Percentiles rank a stretch among this genome's conserved stretches.
Conservation (phyloP, 2,797 vertebrate species). For the Oophaga sylvatica region DNA sequence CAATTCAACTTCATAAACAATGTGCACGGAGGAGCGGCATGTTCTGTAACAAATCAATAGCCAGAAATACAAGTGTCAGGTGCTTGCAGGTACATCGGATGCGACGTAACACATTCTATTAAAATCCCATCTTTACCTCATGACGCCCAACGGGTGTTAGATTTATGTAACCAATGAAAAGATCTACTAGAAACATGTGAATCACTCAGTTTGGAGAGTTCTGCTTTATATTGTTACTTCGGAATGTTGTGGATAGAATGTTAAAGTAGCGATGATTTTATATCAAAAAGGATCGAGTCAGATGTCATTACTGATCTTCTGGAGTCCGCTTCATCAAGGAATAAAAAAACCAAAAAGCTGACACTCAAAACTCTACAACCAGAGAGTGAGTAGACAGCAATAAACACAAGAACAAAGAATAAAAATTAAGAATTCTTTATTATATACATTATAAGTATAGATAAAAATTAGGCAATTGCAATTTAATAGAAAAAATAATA, state of each 20-base stretch:
- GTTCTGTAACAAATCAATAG: constrained; percentile 28
- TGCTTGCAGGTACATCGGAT: constrained; percentile 34
- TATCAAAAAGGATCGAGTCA: not conserved
- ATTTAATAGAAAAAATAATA: too few species aligned
- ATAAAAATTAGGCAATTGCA: too few species aligned
- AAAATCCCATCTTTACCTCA: constrained; percentile 5
- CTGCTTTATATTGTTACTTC: not conserved
- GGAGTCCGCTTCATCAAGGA: not conserved
- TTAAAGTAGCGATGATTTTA: not conserved
- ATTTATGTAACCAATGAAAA: constrained; percentile 24
- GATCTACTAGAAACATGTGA: not conserved
- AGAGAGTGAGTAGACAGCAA: too few species aligned
- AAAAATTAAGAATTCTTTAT: too few species aligned
- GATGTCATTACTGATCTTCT: not conserved
- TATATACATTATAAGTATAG: too few species aligned
- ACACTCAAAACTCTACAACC: too few species aligned
- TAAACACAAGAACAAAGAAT: too few species aligned
- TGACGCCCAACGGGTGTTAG: constrained; percentile 1
- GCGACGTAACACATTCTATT: constrained; percentile 26
- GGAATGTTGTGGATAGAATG: not conserved
- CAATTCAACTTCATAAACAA: not conserved
- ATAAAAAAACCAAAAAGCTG: too few species aligned
- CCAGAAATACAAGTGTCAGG: constrained; percentile 28
- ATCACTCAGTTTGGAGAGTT: not conserved
- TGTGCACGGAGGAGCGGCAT: not conserved